Evolutionary conservation across 2,113 vertebrate genomes (phyloP).

Genomic region (Butorides virescens): DNA sequence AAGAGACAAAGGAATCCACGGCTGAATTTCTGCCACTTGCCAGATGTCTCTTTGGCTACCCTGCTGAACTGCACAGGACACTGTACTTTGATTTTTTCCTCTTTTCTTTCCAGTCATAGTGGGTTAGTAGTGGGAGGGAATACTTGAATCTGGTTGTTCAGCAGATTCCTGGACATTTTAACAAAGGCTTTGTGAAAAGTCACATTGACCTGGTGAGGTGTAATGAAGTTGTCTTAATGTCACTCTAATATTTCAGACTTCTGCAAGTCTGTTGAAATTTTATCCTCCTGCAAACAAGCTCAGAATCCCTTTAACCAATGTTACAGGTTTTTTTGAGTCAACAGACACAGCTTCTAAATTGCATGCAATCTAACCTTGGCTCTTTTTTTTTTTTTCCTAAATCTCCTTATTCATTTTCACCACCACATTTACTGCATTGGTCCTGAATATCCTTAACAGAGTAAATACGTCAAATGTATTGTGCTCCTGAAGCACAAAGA

Average conservation of each 20-base stretch:
- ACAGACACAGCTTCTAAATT: not conserved
- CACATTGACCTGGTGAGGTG: not conserved
- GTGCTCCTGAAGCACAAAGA: not conserved
- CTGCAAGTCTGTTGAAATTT: not conserved
- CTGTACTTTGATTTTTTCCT: not conserved
- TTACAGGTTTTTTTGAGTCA: not conserved
- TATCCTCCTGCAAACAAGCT: not conserved
- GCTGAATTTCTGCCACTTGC: not conserved
- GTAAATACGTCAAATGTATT: not conserved
- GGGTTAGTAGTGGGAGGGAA: not conserved
- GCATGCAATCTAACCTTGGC: not conserved
- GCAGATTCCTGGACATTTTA: not conserved
- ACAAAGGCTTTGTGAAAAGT: not conserved
- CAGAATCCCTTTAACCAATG: not conserved
- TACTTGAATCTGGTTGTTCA: not conserved
- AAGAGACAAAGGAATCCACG: not conserved
- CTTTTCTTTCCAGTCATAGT: not conserved
- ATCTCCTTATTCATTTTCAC: not conserved
- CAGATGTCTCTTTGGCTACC: not conserved
- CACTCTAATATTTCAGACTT: not conserved
- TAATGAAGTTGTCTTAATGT: not conserved
- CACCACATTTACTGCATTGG: not conserved
- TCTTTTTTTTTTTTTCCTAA: not conserved
- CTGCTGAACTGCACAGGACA: not conserved
- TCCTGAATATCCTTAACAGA: not conserved